Evolutionary conservation across 2,797 vertebrate species (phyloP), one percentile per base, ranked within the genome.

Genomic region (Chloroceryle amazona): DNA sequence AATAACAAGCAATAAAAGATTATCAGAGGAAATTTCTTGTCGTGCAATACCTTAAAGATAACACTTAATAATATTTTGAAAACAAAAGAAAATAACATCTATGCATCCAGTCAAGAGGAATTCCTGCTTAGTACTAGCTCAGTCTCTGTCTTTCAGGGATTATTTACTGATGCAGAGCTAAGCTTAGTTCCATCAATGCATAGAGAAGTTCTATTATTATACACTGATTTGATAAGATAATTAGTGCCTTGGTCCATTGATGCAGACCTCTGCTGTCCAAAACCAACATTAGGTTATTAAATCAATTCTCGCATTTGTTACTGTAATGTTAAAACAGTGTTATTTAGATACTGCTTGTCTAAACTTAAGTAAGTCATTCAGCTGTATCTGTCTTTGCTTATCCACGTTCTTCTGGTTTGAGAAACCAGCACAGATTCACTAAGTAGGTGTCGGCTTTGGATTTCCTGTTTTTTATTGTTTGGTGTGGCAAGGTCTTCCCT

Each of bases 281-380:
- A 95, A 93, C 2, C 46, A 96, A 93, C 90, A 94, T 96, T 93
- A 94, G 42, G 39, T 96, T 96, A 94, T 96, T 95, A 93, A 96
- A 96, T 96, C 86, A 92, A 91, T 97, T 93, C 74, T 85, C 0
- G 0, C 90, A 71, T 92, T 94, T 94, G 81, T 92, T 94, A 89
- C 78, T 78, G 75, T 89, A 92, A 70, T 90, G 92, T 80, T 96
- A 90, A 94, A 97, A 57, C 20, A 67, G 78, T 89, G 74, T 94
- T 94, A 93, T 95, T 94, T 96, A 93, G 83, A 87, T 92, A 91
- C 37, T 0, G 4, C 81, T 94, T 93, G 89, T 93, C 93, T 95
- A 93, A 95, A 95, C 84, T 94, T 42, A 95, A 71, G 79, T 93
- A 91, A 96, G 84, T 94, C 26, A 2, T 74, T 92, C 86, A 94